Percentiles rank a stretch among this genome's conserved stretches.
Conservation (phyloP, 2,888 invertebrate species). For the Drosophila mettleri region DNA sequence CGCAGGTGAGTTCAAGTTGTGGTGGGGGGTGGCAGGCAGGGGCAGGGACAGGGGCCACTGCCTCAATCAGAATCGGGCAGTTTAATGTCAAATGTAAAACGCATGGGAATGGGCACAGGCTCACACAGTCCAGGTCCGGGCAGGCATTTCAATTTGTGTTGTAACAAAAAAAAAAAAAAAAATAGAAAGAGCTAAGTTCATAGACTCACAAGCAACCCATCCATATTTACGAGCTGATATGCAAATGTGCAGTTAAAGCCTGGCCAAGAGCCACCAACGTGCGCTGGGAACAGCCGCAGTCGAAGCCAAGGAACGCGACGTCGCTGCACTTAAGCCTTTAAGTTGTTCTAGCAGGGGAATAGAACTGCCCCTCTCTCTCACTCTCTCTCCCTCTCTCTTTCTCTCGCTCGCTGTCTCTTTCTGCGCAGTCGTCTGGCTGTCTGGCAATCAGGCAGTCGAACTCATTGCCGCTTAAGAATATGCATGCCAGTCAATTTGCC, state of each 20-base stretch:
- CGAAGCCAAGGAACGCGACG: slow-evolving; percentile 24
- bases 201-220: slow-evolving; percentile 65
- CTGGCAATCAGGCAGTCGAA: slow-evolving; percentile 60
- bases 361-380: slow-evolving; percentile 10
- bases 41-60: slow-evolving; percentile 25
- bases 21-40: background rate
- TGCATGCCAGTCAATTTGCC: slow-evolving; percentile 82
- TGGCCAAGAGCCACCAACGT: slow-evolving; percentile 45
- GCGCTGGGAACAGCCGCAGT: slow-evolving; percentile 18
- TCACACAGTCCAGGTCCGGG: slow-evolving; percentile 48
- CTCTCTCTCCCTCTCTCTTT: background rate
- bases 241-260: slow-evolving; percentile 76
- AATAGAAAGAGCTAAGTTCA: slow-evolving; percentile 45
- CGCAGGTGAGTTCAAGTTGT: slow-evolving; percentile 86
- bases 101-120: slow-evolving; percentile 77
- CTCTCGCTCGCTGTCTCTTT: slow-evolving; percentile 5
- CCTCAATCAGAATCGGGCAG: slow-evolving; percentile 75
- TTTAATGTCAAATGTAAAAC: slow-evolving; percentile 77
- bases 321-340: slow-evolving; percentile 76
- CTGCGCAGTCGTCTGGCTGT: slow-evolving; percentile 43
- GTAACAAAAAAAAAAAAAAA: slow-evolving; percentile 1
- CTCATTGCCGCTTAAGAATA: slow-evolving; percentile 59
- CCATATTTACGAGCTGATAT: slow-evolving; percentile 80
- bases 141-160: slow-evolving; percentile 70
- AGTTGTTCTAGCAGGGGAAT: slow-evolving; percentile 43